These are phyloP conservation scores for Cataglyphis hispanica DNA, from an alignment of 1,140 invertebrate species.

Conservation along the genomic window DNA sequence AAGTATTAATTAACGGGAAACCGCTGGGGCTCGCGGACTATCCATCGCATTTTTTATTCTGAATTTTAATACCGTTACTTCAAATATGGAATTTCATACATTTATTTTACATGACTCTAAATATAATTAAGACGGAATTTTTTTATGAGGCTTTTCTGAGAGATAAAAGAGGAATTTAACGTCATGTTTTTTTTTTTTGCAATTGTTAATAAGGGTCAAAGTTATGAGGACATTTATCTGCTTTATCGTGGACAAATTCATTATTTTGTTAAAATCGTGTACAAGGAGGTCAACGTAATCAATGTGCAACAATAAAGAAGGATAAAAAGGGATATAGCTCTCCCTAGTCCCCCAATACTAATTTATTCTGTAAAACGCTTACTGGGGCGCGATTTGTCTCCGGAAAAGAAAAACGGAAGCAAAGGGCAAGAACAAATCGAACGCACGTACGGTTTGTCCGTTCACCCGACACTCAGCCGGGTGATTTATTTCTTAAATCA, in stretches of 20 bases:
- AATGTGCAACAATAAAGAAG: conserved; percentile 18
- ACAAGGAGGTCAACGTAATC: conserved; percentile 7
- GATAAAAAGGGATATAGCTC: background rate
- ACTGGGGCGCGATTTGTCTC: conserved; percentile 50
- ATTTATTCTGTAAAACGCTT: conserved; percentile 61
- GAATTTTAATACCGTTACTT: background rate
- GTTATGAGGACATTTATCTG: background rate
- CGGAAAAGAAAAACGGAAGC: conserved; percentile 52
- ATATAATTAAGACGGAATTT: background rate
- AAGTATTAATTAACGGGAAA: conserved; percentile 65
- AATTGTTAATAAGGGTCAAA: background rate
- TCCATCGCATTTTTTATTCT: background rate
- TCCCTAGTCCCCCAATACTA: conserved; percentile 34
- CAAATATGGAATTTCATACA: background rate
- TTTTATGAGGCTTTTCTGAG: background rate
- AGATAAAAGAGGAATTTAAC: background rate
- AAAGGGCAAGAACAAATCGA: conserved; percentile 52
- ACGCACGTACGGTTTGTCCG: conserved; percentile 60
- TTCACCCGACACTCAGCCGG: conserved; percentile 45
- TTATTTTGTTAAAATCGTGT: background rate
- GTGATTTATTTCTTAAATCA: conserved; percentile 73
- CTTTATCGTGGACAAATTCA: background rate
- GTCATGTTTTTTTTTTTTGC: too few species aligned
- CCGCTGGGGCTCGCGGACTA: background rate
- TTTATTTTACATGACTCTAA: background rate